Evolutionary conservation across 2,888 invertebrate species (phyloP).

Genomic region (Mimas tiliae): DNA sequence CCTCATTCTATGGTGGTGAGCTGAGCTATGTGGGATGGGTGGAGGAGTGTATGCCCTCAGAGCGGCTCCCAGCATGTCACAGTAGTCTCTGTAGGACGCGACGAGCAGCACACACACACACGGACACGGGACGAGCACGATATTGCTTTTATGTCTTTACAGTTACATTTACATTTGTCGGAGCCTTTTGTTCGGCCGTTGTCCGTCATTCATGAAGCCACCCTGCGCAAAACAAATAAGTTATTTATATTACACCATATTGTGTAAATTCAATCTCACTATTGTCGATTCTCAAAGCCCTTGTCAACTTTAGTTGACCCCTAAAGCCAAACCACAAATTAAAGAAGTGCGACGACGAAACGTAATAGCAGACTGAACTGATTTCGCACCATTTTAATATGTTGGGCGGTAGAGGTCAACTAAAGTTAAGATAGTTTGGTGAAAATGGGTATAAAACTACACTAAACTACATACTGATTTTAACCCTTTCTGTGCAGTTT

Average conservation of each 20-base stretch:
- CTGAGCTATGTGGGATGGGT: not conserved
- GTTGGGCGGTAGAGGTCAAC: too few relatives aligned
- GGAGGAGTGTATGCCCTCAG: slow-evolving; percentile 2
- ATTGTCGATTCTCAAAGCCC: not conserved
- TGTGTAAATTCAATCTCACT: not conserved
- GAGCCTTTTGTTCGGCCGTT: slow-evolving; percentile 81
- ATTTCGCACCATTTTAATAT: too few relatives aligned
- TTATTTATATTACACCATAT: not conserved
- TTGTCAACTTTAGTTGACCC: too few relatives aligned
- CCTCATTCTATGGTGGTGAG: not conserved
- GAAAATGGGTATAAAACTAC: not conserved
- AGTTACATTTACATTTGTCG: slow-evolving; percentile 70
- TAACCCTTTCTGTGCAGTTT: not conserved
- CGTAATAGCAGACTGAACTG: too few relatives aligned
- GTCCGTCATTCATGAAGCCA: slow-evolving; percentile 81
- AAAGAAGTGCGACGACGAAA: too few relatives aligned
- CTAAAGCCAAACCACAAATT: too few relatives aligned
- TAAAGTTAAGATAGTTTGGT: not conserved
- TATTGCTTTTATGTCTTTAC: slow-evolving; percentile 43
- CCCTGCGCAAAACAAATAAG: slow-evolving; percentile 54
- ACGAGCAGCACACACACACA: slow-evolving; percentile 68
- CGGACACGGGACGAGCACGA: slow-evolving; percentile 70
- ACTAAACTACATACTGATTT: not conserved
- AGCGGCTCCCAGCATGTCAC: slow-evolving; percentile 53
- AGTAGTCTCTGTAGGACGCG: slow-evolving; percentile 64